Percentiles rank a stretch among this genome's conserved stretches.
Evolutionary conservation across 2,797 vertebrate genomes (phyloP).

Genomic region (Sebastes flavidus): DNA sequence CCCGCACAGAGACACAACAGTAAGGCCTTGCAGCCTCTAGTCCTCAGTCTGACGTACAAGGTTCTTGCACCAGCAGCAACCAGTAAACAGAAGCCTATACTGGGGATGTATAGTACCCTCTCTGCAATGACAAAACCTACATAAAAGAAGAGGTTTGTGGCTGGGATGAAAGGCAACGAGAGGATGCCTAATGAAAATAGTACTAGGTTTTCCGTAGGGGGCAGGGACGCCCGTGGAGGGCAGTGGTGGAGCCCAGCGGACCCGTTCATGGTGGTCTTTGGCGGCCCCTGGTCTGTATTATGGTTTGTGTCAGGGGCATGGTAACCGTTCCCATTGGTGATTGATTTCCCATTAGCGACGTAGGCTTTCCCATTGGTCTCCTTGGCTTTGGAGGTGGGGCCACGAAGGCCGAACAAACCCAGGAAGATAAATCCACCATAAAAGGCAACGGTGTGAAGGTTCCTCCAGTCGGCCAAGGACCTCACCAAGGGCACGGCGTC

Average conservation of each 20-base stretch:
- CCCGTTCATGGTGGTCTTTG: constrained; percentile 68
- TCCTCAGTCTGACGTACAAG: constrained; percentile 89
- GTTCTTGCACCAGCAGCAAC: constrained; percentile 91
- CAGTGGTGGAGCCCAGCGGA: constrained; percentile 48
- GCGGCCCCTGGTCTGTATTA: constrained; percentile 73
- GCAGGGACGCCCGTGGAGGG: constrained; percentile 74
- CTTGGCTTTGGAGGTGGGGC: constrained; percentile 69
- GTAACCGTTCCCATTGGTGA: constrained; percentile 84
- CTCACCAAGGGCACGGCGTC: constrained; percentile 95
- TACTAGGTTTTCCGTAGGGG: constrained; percentile 91
- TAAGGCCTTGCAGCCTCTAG: constrained; percentile 86
- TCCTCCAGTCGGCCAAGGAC: constrained; percentile 91
- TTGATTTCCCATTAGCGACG: constrained; percentile 69
- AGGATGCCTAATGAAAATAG: constrained; percentile 91
- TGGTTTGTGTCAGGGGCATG: constrained; percentile 71
- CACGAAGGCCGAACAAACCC: constrained; percentile 84
- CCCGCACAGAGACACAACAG: constrained; percentile 87
- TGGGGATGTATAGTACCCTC: constrained; percentile 98
- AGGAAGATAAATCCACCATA: constrained; percentile 88
- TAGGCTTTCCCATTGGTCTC: constrained; percentile 87
- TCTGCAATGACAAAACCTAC: constrained; percentile 99
- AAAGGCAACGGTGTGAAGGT: constrained; percentile 93
- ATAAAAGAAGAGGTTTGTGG: constrained; percentile 98
- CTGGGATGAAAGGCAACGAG: constrained; percentile 93
- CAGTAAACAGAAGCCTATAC: constrained; percentile 97